Percentiles rank a stretch among this genome's conserved stretches.
These are phyloP conservation scores for Gopherus flavomarginatus DNA, from an alignment of 2,113 vertebrate species.

Conservation along the genomic window DNA sequence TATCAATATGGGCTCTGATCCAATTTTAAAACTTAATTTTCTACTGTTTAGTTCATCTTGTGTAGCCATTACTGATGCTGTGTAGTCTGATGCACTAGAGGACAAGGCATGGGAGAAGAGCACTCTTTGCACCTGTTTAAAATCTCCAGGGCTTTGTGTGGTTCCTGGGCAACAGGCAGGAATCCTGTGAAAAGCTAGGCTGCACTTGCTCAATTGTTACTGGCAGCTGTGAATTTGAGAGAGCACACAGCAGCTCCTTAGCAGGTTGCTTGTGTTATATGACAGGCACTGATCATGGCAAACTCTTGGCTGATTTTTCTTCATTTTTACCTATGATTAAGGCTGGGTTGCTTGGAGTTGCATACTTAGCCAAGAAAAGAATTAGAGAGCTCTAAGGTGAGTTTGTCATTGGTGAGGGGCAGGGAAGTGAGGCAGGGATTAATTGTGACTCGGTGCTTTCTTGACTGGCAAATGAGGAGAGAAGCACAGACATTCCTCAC, in stretches of 20 bases:
- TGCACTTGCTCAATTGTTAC: conserved; percentile 78
- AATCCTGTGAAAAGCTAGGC: conserved; percentile 79
- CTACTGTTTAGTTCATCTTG: conserved; percentile 37
- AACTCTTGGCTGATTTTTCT: conserved; percentile 22
- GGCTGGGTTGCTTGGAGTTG: conserved; percentile 6
- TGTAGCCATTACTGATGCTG: conserved; percentile 21
- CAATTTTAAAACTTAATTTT: conserved; percentile 59
- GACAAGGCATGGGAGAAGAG: conserved; percentile 51
- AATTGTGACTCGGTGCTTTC: background rate
- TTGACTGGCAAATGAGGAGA: background rate
- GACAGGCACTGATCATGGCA: conserved; percentile 66
- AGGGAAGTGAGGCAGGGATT: conserved; percentile 19
- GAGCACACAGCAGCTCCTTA: conserved; percentile 70
- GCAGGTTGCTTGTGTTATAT: conserved; percentile 71
- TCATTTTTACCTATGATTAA: background rate
- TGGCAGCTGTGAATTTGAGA: conserved; percentile 76
- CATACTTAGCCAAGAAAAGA: conserved; percentile 26
- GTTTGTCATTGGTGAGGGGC: background rate
- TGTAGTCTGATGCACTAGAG: conserved; percentile 23
- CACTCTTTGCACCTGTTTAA: conserved; percentile 78
- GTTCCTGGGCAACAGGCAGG: conserved; percentile 82
- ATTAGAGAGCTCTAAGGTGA: conserved; percentile 11
- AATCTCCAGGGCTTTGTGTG: conserved; percentile 75
- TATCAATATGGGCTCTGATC: background rate
- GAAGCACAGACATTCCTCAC: background rate